Evolutionary conservation across 2,797 vertebrate genomes (phyloP).

Genomic region (Dicrostonyx torquatus): DNA sequence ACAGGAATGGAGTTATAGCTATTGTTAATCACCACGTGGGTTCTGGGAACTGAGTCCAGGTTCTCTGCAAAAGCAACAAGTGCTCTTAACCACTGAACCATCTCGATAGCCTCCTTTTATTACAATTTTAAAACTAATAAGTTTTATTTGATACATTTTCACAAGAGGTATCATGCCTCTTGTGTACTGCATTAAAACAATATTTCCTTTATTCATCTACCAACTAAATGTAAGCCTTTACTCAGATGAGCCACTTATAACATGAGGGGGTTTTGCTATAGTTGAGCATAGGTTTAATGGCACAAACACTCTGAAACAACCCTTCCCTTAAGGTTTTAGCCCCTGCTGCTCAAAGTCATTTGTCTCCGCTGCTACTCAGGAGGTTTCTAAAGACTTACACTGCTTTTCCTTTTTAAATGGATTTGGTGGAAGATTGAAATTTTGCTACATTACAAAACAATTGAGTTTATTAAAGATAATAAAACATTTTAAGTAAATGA

Average conservation of each 20-base stretch:
- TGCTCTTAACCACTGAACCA: neutral
- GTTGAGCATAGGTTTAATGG: neutral
- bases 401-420: constrained; percentile 44
- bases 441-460: constrained; percentile 12
- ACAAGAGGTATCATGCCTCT: neutral
- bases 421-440: constrained; percentile 64
- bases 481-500: constrained; percentile 6
- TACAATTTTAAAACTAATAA: constrained; percentile 27
- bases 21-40: neutral
- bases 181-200: constrained; percentile 37
- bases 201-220: neutral
- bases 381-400: neutral
- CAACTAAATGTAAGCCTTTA: neutral
- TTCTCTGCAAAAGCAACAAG: neutral
- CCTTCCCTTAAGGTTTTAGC: neutral
- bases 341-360: constrained; percentile 11
- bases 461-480: constrained; percentile 59
- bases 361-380: neutral
- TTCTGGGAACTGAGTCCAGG: neutral
- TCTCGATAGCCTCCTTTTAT: neutral
- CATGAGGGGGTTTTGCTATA: neutral
- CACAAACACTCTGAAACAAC: neutral
- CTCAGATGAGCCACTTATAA: neutral
- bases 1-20: neutral
- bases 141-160: neutral